Evolutionary conservation across 92 coral and sea anemone species (phyloP).

Genomic region (Hydrozoanthus gracilis): DNA sequence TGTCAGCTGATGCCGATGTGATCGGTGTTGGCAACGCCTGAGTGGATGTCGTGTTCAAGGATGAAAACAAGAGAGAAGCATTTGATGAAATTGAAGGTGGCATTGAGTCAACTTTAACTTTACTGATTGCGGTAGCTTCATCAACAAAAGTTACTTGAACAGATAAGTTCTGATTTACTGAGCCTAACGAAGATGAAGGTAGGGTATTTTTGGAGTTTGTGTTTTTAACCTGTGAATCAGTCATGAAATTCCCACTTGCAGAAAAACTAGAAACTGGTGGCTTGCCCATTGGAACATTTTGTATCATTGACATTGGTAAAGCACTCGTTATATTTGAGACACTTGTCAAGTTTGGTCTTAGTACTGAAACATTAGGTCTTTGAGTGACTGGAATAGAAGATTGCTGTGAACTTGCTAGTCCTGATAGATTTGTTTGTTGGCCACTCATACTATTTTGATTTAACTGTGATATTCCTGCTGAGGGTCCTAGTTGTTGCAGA

Average conservation of each 20-base stretch:
- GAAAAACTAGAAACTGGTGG: neutral
- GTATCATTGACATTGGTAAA: neutral
- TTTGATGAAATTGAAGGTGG: slow-evolving; percentile 22
- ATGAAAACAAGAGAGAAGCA: slow-evolving; percentile 7
- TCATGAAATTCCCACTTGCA: slow-evolving; percentile 7
- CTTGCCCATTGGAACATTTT: neutral
- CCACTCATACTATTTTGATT: neutral
- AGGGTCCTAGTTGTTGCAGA: neutral
- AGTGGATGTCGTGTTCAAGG: slow-evolving; percentile 30
- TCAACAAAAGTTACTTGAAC: slow-evolving; percentile 40
- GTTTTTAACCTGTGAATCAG: neutral
- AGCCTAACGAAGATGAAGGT: neutral
- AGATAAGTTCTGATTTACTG: slow-evolving; percentile 13
- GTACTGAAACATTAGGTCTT: neutral
- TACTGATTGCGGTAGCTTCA: slow-evolving; percentile 46
- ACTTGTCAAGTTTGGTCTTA: neutral
- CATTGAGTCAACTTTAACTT: slow-evolving; percentile 31
- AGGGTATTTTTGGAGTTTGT: neutral
- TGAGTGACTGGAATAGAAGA: slow-evolving; percentile 15
- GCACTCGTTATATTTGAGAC: neutral
- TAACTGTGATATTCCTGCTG: neutral
- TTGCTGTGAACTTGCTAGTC: neutral
- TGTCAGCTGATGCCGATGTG: slow-evolving; percentile 17
- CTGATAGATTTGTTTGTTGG: neutral
- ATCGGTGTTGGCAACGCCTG: slow-evolving; percentile 44